These are phyloP conservation scores for Choristoneura fumiferana DNA, from an alignment of 1,140 invertebrate species.

Conservation along the genomic window DNA sequence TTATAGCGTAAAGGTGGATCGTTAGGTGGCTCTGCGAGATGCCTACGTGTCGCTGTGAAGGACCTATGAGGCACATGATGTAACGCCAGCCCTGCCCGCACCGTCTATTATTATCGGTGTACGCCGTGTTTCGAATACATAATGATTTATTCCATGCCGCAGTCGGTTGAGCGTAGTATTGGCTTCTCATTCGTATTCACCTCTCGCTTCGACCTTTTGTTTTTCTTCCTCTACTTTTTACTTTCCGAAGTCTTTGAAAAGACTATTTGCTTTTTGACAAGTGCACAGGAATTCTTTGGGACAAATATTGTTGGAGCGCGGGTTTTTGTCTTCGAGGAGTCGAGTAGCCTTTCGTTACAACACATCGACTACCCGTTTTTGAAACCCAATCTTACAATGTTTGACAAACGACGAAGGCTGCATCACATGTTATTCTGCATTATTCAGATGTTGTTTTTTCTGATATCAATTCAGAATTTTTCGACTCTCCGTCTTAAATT, in stretches of 20 bases:
- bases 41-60: no score
- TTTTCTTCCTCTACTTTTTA: slow-evolving; percentile 55
- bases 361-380: slow-evolving; percentile 37
- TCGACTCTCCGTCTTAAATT: no score
- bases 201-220: slow-evolving; percentile 52
- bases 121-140: slow-evolving; percentile 51
- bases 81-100: slow-evolving; percentile 26
- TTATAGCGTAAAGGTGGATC: slow-evolving; percentile 22
- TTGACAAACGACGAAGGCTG: no score
- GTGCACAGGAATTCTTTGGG: slow-evolving; percentile 55
- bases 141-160: slow-evolving; percentile 53
- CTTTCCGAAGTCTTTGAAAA: slow-evolving; percentile 53
- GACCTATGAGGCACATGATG: slow-evolving; percentile 19
- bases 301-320: slow-evolving; percentile 57
- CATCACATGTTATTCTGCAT: no score
- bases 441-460: no score
- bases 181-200: slow-evolving; percentile 54
- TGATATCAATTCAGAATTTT: no score
- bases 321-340: slow-evolving; percentile 53
- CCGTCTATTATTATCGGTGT: slow-evolving; percentile 38
- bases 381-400: no score
- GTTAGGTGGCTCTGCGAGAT: background rate
- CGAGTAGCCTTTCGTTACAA: background rate
- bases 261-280: slow-evolving; percentile 70
- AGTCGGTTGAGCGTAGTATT: slow-evolving; percentile 25